Evolutionary conservation across 1,140 invertebrate genomes (phyloP), one percentile per base, ranked within the genome.

Genomic region (Drosophila lacteicornis): DNA sequence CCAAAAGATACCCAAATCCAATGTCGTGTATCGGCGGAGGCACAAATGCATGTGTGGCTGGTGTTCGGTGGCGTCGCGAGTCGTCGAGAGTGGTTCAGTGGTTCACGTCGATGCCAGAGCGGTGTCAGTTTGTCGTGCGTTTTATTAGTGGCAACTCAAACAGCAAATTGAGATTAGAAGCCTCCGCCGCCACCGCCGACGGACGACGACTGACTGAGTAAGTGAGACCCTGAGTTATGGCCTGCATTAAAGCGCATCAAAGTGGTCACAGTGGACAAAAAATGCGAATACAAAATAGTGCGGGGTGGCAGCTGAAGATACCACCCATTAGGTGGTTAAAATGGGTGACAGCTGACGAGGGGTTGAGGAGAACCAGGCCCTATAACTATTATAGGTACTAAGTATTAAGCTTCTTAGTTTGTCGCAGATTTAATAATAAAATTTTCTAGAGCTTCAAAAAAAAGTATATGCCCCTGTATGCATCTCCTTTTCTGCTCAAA

Each of bases 131-230:
- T 78, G 82, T 80, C 55, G 56, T 70, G 65, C 82, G 75, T 82
- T 86, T 86, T 79, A 86, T 86, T 86, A 82, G 79, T 83, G 80
- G 80, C 80, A 83, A 82, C 80, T 83, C 65, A 70, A 83, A 83
- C 76, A 83, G 57, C 75, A 60, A 71, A 83, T 79, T 79, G 60
- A 82, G 83, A 86, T 86, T 82, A 82, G 78, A 82, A 61, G 51
- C 49, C 22, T 25, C 65, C 51, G 75, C 36, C 69, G 61, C 46
- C 40, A 58, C 65, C 51, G 75, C 42, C 70, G 62, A 53, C 40
- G 63, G 62, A 68, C 59, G 62, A 68, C 59, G 58, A 82, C 53
- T 66, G 62, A 65, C 57, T 65, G 62, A 65, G 62, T 79, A 42
- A 61, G 73, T 68, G 70, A 57, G 65, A 43, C 75, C 65, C 65